Conservation (phyloP, 2,113 vertebrate species). For the Ancistrus triradiatus region DNA sequence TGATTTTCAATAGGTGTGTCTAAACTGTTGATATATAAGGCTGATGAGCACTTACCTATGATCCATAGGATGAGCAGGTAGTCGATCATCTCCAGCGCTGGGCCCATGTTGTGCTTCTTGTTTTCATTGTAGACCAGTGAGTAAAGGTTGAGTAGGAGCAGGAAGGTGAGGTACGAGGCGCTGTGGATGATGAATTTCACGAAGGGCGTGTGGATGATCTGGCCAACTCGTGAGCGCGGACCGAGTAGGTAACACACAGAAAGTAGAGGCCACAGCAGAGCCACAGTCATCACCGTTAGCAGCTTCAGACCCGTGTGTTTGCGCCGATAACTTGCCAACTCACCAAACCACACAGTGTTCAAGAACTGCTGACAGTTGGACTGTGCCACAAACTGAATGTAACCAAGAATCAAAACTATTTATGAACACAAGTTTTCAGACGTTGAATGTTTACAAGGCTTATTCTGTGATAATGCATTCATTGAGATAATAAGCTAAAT, state of each 20-base stretch:
- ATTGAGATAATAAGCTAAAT: too few relatives aligned
- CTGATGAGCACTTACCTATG: constrained; percentile 71
- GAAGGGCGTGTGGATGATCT: constrained; percentile 96
- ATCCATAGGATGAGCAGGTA: constrained; percentile 97
- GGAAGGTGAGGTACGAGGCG: constrained; percentile 95
- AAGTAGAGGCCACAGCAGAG: constrained; percentile 89
- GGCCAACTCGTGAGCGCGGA: constrained; percentile 90
- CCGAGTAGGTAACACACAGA: constrained; percentile 93
- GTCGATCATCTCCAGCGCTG: constrained; percentile 89
- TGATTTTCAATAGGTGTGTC: too few relatives aligned
- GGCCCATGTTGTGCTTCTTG: constrained; percentile 95
- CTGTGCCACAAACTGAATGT: constrained; percentile 89
- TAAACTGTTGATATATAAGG: too few relatives aligned
- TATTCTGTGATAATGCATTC: too few relatives aligned
- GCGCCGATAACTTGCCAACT: constrained; percentile 95
- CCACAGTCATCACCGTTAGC: constrained; percentile 86
- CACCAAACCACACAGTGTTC: constrained; percentile 98
- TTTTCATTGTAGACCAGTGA: constrained; percentile 93
- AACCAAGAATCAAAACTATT: too few relatives aligned
- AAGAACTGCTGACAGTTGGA: constrained; percentile 99
- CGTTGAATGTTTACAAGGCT: too few relatives aligned
- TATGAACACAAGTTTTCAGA: too few relatives aligned
- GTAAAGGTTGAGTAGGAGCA: constrained; percentile 94
- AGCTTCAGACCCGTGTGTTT: constrained; percentile 97
- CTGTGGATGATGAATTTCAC: constrained; percentile 99